phyloP scores from a whole-genome alignment of 1,140 invertebrate genomes.

The Forficula auricularia region DNA sequence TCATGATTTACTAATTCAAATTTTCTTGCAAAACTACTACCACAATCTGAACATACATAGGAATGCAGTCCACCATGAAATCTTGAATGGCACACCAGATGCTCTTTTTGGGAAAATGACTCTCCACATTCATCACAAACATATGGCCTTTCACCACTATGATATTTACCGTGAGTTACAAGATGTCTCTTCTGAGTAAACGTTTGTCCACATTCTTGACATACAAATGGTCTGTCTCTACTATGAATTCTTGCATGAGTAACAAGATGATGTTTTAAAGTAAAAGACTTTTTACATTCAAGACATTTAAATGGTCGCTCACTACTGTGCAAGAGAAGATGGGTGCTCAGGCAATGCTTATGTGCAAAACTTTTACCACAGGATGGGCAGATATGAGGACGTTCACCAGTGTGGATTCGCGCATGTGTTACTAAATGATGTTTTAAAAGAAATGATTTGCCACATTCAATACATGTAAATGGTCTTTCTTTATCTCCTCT shows the following conservation, averaged over 20 bases:
- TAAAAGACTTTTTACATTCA: conserved; percentile 74
- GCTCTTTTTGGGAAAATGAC: conserved; percentile 68
- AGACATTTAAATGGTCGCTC: conserved; percentile 64
- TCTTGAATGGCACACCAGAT: conserved; percentile 46
- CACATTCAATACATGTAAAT: conserved; percentile 62
- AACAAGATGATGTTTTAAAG: conserved; percentile 56
- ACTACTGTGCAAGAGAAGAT: conserved; percentile 58
- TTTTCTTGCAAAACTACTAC: conserved; percentile 63
- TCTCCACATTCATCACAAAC: conserved; percentile 75
- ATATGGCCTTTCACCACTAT: conserved; percentile 71
- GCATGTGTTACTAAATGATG: conserved; percentile 65
- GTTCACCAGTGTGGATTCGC: conserved; percentile 59
- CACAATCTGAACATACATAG: conserved; percentile 64
- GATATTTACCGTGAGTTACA: conserved; percentile 71
- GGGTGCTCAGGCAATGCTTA: conserved; percentile 67
- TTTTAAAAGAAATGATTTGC: conserved; percentile 64
- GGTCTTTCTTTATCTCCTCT: conserved; percentile 44
- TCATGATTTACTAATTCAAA: conserved; percentile 71
- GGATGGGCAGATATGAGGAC: conserved; percentile 63
- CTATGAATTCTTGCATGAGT: conserved; percentile 36
- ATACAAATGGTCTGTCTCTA: conserved; percentile 61
- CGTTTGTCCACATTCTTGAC: conserved; percentile 58
- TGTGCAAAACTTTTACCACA: conserved; percentile 74
- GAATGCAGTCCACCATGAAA: conserved; percentile 67
- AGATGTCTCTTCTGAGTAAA: conserved; percentile 65